Conservation (phyloP, 2,888 invertebrate genomes). For the Stegana nigrithorax region DNA sequence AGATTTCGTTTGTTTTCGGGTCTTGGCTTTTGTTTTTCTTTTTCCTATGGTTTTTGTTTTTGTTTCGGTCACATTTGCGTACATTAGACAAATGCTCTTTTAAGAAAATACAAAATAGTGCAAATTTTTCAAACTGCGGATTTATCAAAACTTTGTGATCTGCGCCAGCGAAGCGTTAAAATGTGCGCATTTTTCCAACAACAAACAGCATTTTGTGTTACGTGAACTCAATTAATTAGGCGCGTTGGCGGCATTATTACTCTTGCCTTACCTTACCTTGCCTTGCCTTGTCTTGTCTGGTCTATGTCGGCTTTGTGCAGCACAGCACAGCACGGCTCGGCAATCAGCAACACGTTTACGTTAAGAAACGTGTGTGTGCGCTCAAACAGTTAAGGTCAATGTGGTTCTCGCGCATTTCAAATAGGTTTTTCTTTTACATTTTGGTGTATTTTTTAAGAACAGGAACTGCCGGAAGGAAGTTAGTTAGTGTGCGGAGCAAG, state of each 20-base stretch:
- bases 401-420: too few relatives aligned
- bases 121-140: slow-evolving; percentile 22
- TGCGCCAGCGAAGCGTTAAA: slow-evolving; percentile 53
- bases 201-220: slow-evolving; percentile 22
- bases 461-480: slow-evolving; percentile 56
- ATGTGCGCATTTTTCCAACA: slow-evolving; percentile 40
- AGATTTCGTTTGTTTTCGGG: too few relatives aligned
- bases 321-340: too few relatives aligned
- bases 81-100: too few relatives aligned
- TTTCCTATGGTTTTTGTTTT: too few relatives aligned
- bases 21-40: too few relatives aligned
- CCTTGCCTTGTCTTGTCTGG: too few relatives aligned
- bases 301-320: background rate
- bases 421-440: background rate
- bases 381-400: slow-evolving; percentile 50
- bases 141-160: slow-evolving; percentile 48
- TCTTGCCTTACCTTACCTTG: too few relatives aligned
- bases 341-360: too few relatives aligned
- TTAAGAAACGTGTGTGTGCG: background rate
- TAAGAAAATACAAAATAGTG: slow-evolving; percentile 16
- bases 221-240: slow-evolving; percentile 55
- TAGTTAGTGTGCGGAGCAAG: slow-evolving; percentile 21
- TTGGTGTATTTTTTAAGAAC: slow-evolving; percentile 2
- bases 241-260: background rate
- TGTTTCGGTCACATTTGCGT: too few relatives aligned